These are phyloP conservation scores for Centropus unirufus DNA, from an alignment of 2,113 vertebrate genomes.

Conservation along the genomic window DNA sequence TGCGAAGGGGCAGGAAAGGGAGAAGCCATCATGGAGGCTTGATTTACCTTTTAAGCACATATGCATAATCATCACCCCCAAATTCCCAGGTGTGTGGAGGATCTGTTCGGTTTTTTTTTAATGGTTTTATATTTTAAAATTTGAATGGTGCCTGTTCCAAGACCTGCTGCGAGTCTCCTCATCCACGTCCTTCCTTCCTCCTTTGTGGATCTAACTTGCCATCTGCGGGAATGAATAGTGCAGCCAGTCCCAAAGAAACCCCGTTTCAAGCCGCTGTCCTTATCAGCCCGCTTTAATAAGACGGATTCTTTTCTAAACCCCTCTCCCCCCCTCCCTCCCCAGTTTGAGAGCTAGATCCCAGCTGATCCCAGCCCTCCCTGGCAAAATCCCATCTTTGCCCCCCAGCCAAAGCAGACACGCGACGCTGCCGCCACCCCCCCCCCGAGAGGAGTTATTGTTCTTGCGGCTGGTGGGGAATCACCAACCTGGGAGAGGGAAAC, in stretches of 20 bases:
- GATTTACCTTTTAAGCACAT: constrained; percentile 16
- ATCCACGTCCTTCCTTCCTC: constrained; percentile 12
- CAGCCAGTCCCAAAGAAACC: not conserved
- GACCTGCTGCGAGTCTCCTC: not conserved
- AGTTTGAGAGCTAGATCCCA: not conserved
- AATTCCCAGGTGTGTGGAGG: not conserved
- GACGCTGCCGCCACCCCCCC: not conserved
- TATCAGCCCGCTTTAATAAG: not conserved
- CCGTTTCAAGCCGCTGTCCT: not conserved
- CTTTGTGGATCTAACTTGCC: constrained; percentile 31
- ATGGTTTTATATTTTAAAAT: not conserved
- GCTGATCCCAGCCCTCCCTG: not conserved
- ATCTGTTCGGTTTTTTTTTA: not conserved
- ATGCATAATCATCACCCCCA: not conserved
- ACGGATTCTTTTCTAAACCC: not conserved
- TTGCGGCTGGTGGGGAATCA: not conserved
- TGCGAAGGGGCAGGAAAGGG: constrained; percentile 9
- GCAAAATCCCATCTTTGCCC: not conserved
- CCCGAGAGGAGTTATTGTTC: constrained; percentile 46
- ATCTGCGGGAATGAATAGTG: not conserved
- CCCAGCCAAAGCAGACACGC: not conserved
- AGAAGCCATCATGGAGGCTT: constrained; percentile 58
- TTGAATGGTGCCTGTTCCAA: not conserved
- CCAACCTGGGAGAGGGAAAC: not conserved
- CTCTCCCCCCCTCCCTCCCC: not conserved